These are phyloP conservation scores for Chlorodrepanis virens DNA, from an alignment of 2,113 vertebrate genomes.

Conservation along the genomic window DNA sequence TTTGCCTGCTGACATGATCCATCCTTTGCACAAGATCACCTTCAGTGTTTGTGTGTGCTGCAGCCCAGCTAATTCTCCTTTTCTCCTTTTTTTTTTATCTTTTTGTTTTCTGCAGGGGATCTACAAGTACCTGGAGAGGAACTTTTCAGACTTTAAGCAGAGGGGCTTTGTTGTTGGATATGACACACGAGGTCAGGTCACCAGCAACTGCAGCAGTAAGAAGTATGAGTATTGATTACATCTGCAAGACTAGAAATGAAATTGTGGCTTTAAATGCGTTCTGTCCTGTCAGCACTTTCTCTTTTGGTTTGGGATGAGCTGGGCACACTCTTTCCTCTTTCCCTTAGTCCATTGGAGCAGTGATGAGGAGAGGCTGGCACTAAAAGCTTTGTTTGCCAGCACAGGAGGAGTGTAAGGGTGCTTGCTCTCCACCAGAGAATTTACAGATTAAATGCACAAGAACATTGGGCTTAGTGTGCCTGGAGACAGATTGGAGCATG, in stretches of 20 bases:
- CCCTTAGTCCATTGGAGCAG: background rate
- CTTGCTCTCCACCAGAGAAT: background rate
- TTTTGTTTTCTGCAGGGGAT: slow-evolving; percentile 79
- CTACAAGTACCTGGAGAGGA: slow-evolving; percentile 84
- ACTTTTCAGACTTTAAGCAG: slow-evolving; percentile 81
- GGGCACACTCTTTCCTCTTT: background rate
- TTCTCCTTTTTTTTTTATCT: background rate
- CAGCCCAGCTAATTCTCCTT: background rate
- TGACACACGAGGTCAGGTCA: slow-evolving; percentile 88
- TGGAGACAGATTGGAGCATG: background rate
- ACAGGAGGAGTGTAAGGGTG: background rate
- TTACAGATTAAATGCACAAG: background rate
- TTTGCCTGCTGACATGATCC: background rate
- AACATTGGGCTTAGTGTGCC: background rate
- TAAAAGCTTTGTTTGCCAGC: background rate
- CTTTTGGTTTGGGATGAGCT: background rate
- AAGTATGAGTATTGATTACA: slow-evolving; percentile 74
- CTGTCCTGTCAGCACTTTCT: background rate
- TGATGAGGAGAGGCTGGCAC: background rate
- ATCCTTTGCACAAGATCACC: background rate
- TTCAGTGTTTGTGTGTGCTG: background rate
- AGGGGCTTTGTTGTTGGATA: slow-evolving; percentile 92
- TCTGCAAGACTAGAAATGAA: slow-evolving; percentile 26
- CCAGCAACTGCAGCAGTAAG: slow-evolving; percentile 91
- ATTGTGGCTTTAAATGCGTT: background rate